A percentile compares a stretch with the other conserved stretches of the same genome.
phyloP scores from a whole-genome alignment of 1,140 invertebrate species.

The Aporrectodea caliginosa region DNA sequence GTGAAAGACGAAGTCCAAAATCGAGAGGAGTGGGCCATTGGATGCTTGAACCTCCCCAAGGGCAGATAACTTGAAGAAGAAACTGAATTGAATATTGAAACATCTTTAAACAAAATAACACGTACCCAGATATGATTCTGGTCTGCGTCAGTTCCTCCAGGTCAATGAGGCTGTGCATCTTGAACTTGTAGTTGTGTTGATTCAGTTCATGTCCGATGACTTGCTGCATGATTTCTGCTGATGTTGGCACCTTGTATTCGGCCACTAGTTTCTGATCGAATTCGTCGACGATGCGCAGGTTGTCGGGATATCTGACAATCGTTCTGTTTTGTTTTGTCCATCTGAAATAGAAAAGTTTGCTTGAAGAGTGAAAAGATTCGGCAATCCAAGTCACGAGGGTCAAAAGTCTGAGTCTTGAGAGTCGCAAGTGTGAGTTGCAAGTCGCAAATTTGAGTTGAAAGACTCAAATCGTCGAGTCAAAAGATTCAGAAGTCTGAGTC shows the following conservation, averaged over 20 bases:
- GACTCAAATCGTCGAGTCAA: too few species aligned
- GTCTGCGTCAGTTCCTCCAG: constrained; percentile 49
- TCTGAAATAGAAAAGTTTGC: not conserved
- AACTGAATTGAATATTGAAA: too few species aligned
- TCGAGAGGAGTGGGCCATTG: too few species aligned
- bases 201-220: constrained; percentile 42
- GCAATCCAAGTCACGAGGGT: not conserved
- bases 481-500: too few species aligned
- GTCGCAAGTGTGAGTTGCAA: too few species aligned
- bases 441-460: too few species aligned
- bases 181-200: constrained; percentile 48
- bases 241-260: constrained; percentile 38
- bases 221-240: constrained; percentile 43
- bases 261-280: not conserved
- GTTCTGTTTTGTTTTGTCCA: constrained; percentile 45
- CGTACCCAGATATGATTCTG: constrained; percentile 48
- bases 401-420: not conserved
- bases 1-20: too few species aligned
- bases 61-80: too few species aligned
- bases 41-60: too few species aligned
- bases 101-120: too few species aligned
- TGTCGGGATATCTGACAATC: constrained; percentile 37
- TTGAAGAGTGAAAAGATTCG: not conserved
- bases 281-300: not conserved
- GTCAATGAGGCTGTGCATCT: constrained; percentile 50